phyloP scores from a whole-genome alignment of 2,888 invertebrate genomes.

The Aradus depressus region DNA sequence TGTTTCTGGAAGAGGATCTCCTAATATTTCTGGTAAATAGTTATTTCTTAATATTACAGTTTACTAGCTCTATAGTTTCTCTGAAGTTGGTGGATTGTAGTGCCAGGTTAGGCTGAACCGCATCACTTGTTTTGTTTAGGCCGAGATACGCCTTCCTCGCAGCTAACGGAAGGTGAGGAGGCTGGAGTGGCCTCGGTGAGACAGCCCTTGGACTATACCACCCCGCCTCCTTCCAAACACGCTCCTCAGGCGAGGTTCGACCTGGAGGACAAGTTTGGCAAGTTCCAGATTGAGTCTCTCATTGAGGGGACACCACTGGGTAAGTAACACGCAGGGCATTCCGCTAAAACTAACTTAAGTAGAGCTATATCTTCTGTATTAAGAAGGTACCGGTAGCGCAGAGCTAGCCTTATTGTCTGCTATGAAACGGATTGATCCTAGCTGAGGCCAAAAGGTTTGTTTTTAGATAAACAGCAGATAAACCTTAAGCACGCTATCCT shows the following conservation, averaged over 20 bases:
- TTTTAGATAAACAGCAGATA: too few relatives aligned
- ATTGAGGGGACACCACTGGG: constrained; percentile 39
- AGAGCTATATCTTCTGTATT: too few relatives aligned
- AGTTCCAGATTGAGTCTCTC: constrained; percentile 80
- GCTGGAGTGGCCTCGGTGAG: constrained; percentile 34
- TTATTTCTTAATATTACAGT: not conserved
- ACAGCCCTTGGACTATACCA: constrained; percentile 32
- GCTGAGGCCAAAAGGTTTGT: too few relatives aligned
- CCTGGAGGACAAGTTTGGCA: constrained; percentile 96
- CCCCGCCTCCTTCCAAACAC: constrained; percentile 38
- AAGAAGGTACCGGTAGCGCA: too few relatives aligned
- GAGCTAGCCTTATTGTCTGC: too few relatives aligned
- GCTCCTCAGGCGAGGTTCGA: constrained; percentile 82
- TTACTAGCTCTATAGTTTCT: too few relatives aligned
- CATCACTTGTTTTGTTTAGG: constrained; percentile 42
- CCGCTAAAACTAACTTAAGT: too few relatives aligned
- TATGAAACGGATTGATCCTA: too few relatives aligned
- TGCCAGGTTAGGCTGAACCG: too few relatives aligned
- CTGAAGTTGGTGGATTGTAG: too few relatives aligned
- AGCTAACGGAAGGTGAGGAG: constrained; percentile 69
- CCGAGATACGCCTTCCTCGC: constrained; percentile 90
- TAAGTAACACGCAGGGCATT: too few relatives aligned
- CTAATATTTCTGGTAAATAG: constrained; percentile 72
- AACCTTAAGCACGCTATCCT: too few relatives aligned
- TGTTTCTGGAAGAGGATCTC: constrained; percentile 73